These are phyloP conservation scores for Cinara cedri DNA, from an alignment of 2,888 invertebrate genomes.

Conservation along the genomic window DNA sequence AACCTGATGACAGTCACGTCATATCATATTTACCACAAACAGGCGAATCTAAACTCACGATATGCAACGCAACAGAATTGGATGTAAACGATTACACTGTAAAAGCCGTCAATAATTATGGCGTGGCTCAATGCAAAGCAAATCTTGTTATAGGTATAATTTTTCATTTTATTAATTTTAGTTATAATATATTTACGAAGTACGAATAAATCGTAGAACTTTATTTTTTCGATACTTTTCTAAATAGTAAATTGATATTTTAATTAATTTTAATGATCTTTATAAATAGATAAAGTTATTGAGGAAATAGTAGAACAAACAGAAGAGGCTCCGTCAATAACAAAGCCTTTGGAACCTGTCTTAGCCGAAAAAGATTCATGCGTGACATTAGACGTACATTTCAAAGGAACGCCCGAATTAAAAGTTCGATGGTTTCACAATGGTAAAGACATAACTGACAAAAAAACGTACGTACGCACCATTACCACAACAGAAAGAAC, in stretches of 20 bases:
- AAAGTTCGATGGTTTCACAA: conserved; percentile 85
- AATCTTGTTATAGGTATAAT: conserved; percentile 70
- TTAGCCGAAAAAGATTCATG: conserved; percentile 74
- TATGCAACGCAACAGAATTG: conserved; percentile 70
- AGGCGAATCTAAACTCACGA: conserved; percentile 71
- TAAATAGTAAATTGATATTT: too few species aligned
- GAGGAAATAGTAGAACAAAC: background rate
- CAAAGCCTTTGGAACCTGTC: conserved; percentile 77
- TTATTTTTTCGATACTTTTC: too few species aligned
- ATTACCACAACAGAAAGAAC: conserved; percentile 70
- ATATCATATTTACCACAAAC: conserved; percentile 70
- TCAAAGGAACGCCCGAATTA: conserved; percentile 74
- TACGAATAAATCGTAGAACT: too few species aligned
- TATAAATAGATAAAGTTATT: conserved; percentile 63
- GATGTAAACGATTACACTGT: conserved; percentile 76
- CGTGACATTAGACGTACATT: conserved; percentile 74
- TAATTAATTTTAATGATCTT: background rate
- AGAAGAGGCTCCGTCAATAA: conserved; percentile 75
- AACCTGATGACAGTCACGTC: conserved; percentile 67
- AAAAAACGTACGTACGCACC: conserved; percentile 61
- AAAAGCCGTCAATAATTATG: conserved; percentile 75
- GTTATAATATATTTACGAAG: too few species aligned
- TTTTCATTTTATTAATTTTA: background rate
- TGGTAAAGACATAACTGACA: conserved; percentile 72
- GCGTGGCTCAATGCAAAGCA: conserved; percentile 75